Conservation (phyloP, 2,113 vertebrate species). For the Bufo bufo region DNA sequence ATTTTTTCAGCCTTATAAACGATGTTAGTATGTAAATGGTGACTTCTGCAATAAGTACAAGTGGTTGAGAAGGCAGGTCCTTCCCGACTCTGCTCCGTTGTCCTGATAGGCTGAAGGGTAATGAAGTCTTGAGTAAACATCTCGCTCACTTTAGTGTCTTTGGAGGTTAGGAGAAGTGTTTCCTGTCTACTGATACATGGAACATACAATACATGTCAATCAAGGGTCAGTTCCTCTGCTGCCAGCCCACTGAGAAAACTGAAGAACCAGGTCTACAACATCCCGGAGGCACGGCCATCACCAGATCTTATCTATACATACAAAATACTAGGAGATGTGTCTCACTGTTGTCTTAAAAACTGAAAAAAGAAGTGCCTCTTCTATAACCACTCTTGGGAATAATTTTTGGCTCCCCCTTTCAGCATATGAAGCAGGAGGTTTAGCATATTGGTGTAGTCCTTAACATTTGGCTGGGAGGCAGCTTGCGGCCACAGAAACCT, state of each 20-base stretch:
- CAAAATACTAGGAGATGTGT: neutral
- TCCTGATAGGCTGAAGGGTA: neutral
- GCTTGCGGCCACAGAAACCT: neutral
- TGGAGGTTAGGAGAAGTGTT: conserved; percentile 33
- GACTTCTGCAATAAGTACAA: no score
- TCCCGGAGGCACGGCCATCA: neutral
- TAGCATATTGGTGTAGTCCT: no score
- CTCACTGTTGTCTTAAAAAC: no score
- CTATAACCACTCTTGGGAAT: no score
- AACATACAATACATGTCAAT: conserved; percentile 37
- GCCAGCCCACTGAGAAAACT: neutral
- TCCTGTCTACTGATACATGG: conserved; percentile 14
- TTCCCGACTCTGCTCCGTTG: neutral
- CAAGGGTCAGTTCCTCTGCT: conserved; percentile 30
- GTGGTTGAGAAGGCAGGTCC: neutral
- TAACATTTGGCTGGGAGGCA: no score
- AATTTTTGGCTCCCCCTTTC: no score
- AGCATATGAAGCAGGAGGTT: no score
- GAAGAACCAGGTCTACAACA: neutral
- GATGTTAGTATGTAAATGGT: no score
- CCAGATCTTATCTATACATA: no score
- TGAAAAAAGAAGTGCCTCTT: no score
- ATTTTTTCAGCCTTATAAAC: no score
- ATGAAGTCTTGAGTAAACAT: conserved; percentile 25
- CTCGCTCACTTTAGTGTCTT: conserved; percentile 30